Conservation (phyloP, 2,797 vertebrate genomes). For the Loris lydekkerianus region DNA sequence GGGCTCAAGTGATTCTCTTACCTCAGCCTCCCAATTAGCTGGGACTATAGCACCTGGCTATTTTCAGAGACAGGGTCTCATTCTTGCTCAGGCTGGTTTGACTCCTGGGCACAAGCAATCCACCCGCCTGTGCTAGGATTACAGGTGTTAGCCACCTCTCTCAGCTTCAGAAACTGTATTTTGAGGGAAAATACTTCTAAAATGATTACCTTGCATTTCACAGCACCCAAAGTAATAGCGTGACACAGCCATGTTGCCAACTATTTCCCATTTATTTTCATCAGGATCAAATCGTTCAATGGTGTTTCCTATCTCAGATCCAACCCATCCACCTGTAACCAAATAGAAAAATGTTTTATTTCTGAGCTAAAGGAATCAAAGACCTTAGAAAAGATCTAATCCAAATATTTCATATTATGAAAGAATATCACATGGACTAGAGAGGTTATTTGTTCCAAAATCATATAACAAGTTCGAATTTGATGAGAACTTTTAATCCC, state of each 20-base stretch:
- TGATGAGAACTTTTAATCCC: constrained; percentile 17
- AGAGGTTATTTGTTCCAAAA: constrained; percentile 52
- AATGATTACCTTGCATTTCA: constrained; percentile 95
- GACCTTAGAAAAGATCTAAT: constrained; percentile 42
- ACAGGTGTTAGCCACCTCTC: no score
- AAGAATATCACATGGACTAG: constrained; percentile 28
- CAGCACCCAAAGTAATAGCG: constrained; percentile 98
- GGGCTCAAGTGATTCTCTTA: no score
- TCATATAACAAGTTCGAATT: constrained; percentile 52
- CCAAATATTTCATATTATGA: constrained; percentile 25
- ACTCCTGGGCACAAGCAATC: no score
- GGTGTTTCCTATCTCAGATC: constrained; percentile 97
- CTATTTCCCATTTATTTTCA: constrained; percentile 97
- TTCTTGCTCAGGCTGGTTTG: no score
- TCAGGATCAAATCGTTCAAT: constrained; percentile 98
- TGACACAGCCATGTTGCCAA: constrained; percentile 95
- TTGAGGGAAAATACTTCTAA: constrained; percentile 51
- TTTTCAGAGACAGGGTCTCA: no score
- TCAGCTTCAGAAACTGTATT: not conserved
- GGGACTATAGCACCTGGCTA: no score
- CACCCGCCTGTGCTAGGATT: no score
- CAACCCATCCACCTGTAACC: constrained; percentile 95
- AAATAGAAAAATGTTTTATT: constrained; percentile 66
- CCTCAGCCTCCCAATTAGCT: no score
- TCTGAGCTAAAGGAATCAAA: constrained; percentile 58